Percentiles rank a stretch among this genome's conserved stretches.
Conservation (phyloP, 2,888 invertebrate species). For the Caenorhabditis panamensis region DNA sequence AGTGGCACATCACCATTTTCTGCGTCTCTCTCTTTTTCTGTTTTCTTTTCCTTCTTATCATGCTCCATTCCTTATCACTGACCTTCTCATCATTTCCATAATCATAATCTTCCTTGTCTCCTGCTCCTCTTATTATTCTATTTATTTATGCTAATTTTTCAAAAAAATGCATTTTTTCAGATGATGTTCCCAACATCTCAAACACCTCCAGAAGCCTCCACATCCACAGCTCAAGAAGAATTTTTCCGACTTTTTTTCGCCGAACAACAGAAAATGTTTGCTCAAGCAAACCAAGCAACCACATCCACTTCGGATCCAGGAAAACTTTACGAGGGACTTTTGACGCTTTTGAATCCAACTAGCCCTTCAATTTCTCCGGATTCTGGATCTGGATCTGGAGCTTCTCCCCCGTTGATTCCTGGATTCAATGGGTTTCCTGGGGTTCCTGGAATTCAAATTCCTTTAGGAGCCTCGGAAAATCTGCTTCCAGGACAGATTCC, state of each 20-base stretch:
- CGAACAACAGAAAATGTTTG: conserved; percentile 22
- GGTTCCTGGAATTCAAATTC: not conserved
- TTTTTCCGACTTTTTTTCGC: conserved; percentile 19
- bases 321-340: not conserved
- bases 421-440: not conserved
- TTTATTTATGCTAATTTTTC: too few relatives aligned
- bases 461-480: too few relatives aligned
- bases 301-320: too few relatives aligned
- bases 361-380: not conserved
- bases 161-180: not conserved
- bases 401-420: not conserved
- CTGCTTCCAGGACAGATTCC: not conserved
- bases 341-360: not conserved
- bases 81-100: conserved; percentile 2
- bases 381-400: not conserved
- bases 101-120: too few relatives aligned
- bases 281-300: too few relatives aligned
- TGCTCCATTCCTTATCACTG: not conserved
- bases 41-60: not conserved
- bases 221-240: conserved; percentile 3
- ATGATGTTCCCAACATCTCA: conserved; percentile 40
- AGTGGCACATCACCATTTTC: conserved; percentile 26
- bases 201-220: not conserved
- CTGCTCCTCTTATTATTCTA: too few relatives aligned
- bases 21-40: conserved; percentile 1